Evolutionary conservation across 2,888 invertebrate species (phyloP).

Genomic region (Cryptocheilus praepositus): DNA sequence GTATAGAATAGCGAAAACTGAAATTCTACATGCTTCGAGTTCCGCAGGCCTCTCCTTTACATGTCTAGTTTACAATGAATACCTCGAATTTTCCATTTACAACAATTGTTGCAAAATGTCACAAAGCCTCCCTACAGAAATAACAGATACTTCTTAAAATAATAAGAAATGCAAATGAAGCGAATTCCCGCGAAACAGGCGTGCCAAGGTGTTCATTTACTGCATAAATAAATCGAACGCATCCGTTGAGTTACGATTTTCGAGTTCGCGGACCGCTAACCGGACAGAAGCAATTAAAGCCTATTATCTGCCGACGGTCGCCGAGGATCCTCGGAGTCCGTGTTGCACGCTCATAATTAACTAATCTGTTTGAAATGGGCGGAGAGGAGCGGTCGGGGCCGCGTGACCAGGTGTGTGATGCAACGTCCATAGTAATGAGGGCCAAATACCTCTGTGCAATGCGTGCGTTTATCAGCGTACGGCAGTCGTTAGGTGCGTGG

Average conservation of each 20-base stretch:
- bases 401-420: slow-evolving; percentile 28
- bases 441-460: slow-evolving; percentile 32
- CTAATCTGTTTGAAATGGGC: slow-evolving; percentile 41
- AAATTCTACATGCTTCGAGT: no score
- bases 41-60: no score
- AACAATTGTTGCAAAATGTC: no score
- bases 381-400: slow-evolving; percentile 2
- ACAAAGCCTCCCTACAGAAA: no score
- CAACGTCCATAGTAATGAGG: slow-evolving; percentile 44
- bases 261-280: background rate
- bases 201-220: no score
- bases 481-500: slow-evolving; percentile 42
- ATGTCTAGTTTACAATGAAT: no score
- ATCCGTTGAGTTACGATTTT: slow-evolving; percentile 1
- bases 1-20: no score
- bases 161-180: no score
- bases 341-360: slow-evolving; percentile 35
- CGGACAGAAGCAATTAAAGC: slow-evolving; percentile 23
- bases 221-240: no score
- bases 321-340: slow-evolving; percentile 14
- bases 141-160: no score
- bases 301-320: slow-evolving; percentile 21
- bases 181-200: no score
- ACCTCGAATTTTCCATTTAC: no score
- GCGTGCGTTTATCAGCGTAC: slow-evolving; percentile 26